phyloP scores from a whole-genome alignment of 1,140 invertebrate genomes.

The Sycobia sp. region DNA sequence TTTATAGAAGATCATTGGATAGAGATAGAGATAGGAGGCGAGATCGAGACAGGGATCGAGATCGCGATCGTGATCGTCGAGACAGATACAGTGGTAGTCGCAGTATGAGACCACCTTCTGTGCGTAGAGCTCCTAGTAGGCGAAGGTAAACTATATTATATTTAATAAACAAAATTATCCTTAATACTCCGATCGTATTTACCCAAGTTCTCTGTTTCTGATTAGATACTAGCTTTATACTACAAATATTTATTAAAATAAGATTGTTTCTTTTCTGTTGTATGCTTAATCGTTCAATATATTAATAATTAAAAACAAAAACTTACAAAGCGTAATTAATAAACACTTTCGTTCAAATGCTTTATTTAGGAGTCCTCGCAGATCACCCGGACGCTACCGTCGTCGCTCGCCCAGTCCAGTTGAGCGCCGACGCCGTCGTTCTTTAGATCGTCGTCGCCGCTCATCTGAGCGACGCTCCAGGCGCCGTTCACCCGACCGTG shows the following conservation, averaged over 20 bases:
- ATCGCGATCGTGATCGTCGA: constrained; percentile 56
- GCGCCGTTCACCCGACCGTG: constrained; percentile 61
- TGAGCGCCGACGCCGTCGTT: constrained; percentile 49
- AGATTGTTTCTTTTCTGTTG: too few relatives aligned
- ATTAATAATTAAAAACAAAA: too few relatives aligned
- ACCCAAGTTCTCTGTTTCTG: too few relatives aligned
- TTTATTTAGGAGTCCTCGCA: constrained; percentile 50
- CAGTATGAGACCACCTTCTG: constrained; percentile 57
- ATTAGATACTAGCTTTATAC: too few relatives aligned
- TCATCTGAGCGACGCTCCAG: constrained; percentile 55
- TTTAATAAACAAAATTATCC: too few relatives aligned
- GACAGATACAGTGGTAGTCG: constrained; percentile 58
- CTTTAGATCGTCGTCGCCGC: constrained; percentile 52
- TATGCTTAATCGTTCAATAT: too few relatives aligned
- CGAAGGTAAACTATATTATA: constrained; percentile 50
- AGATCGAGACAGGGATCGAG: constrained; percentile 59
- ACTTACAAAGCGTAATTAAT: too few relatives aligned
- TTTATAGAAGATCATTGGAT: constrained; percentile 52
- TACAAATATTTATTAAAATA: too few relatives aligned
- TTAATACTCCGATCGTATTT: too few relatives aligned
- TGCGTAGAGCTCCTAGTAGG: constrained; percentile 57
- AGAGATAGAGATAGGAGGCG: constrained; percentile 55
- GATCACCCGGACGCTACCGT: constrained; percentile 43
- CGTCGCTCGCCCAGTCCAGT: constrained; percentile 54
- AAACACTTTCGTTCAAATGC: too few relatives aligned